phyloP scores from a whole-genome alignment of 2,888 invertebrate species.

The Rhagonycha lutea region DNA sequence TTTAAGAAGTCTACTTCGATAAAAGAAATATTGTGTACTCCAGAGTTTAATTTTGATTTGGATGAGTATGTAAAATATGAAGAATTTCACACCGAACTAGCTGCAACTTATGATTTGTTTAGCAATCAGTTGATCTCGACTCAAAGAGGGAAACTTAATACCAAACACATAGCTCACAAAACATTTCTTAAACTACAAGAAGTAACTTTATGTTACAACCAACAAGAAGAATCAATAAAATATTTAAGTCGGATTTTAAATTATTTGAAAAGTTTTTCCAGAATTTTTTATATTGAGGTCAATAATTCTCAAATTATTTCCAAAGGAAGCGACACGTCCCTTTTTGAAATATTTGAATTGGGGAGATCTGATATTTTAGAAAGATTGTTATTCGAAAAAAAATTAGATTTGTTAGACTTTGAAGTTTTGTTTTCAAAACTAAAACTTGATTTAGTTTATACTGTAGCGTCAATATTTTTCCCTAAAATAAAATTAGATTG shows the following conservation, averaged over 20 bases:
- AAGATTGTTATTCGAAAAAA: conserved; percentile 68
- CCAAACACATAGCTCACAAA: conserved; percentile 59
- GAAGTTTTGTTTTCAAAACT: conserved; percentile 71
- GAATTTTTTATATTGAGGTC: conserved; percentile 51
- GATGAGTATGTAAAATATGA: conserved; percentile 37
- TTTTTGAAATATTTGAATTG: conserved; percentile 60
- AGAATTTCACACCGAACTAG: conserved; percentile 35
- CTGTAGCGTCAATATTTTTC: conserved; percentile 73
- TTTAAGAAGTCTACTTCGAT: conserved; percentile 36
- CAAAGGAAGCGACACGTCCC: conserved; percentile 50
- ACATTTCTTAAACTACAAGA: conserved; percentile 60
- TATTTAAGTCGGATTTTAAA: conserved; percentile 62
- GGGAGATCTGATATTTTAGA: conserved; percentile 67
- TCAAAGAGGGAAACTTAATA: conserved; percentile 55
- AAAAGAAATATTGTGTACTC: conserved; percentile 41
- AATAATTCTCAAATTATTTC: conserved; percentile 48
- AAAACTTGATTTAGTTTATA: conserved; percentile 75
- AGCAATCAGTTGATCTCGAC: conserved; percentile 21
- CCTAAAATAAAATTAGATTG: conserved; percentile 65
- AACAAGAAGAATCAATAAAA: conserved; percentile 47
- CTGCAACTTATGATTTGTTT: conserved; percentile 5
- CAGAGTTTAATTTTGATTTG: conserved; percentile 40
- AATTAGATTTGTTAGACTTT: conserved; percentile 68
- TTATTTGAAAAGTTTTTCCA: conserved; percentile 63
- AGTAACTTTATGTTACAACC: conserved; percentile 47